phyloP scores from a whole-genome alignment of 2,797 vertebrate genomes.

The Antennarius maculatus region DNA sequence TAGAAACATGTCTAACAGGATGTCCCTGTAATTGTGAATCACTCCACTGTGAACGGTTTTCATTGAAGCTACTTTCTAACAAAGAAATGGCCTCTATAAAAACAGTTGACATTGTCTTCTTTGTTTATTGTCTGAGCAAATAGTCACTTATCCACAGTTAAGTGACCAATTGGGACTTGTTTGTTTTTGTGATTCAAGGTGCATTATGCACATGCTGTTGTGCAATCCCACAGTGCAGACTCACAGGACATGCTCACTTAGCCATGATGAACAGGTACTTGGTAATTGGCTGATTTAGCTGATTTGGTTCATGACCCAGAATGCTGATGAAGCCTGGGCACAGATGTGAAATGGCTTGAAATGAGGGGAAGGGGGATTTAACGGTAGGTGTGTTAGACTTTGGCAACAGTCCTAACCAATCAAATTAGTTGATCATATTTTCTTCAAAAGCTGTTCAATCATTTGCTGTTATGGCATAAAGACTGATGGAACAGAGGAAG shows the following conservation, averaged over 20 bases:
- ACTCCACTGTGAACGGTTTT: constrained; percentile 4
- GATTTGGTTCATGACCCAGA: constrained; percentile 48
- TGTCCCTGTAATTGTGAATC: background rate
- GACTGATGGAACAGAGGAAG: constrained; percentile 28
- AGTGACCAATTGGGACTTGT: constrained; percentile 31
- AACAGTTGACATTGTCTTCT: constrained; percentile 14
- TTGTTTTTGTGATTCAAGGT: constrained; percentile 40
- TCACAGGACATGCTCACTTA: constrained; percentile 45
- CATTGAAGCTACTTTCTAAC: background rate
- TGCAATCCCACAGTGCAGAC: constrained; percentile 15
- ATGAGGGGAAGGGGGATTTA: constrained; percentile 39
- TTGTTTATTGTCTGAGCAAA: constrained; percentile 33
- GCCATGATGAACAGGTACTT: constrained; percentile 56
- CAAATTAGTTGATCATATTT: constrained; percentile 43
- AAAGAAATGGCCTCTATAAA: constrained; percentile 10
- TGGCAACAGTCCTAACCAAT: constrained; percentile 41
- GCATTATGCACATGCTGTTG: constrained; percentile 15
- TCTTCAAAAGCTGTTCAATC: constrained; percentile 21
- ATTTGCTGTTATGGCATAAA: constrained; percentile 13
- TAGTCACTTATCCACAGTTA: constrained; percentile 24
- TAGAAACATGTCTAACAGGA: background rate
- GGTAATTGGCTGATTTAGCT: constrained; percentile 54
- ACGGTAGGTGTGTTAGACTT: constrained; percentile 30
- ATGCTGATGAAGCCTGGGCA: constrained; percentile 4
- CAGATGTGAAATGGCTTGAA: constrained; percentile 44